Evolutionary conservation across 2,888 invertebrate genomes (phyloP), one percentile per base, ranked within the genome.

Genomic region (Heterodera filipjevi): DNA sequence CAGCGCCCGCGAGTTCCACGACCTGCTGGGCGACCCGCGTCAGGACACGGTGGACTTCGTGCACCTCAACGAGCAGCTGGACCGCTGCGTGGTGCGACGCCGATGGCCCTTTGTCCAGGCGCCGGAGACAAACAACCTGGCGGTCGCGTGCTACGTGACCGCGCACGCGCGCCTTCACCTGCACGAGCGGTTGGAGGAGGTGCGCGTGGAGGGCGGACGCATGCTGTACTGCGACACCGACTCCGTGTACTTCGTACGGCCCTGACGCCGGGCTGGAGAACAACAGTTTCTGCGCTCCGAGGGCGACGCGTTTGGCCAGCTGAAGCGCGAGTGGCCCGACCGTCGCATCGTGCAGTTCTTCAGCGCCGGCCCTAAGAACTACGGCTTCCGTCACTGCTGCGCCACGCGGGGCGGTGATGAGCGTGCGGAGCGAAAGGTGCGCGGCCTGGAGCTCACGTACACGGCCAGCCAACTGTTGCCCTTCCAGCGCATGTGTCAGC

Each of bases 341-440:
- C 73, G 77, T 0, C 73, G 77, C 19, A 77, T 77, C 46, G 64
- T 77, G 30, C 77, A 77, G 27, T 77, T 77, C 66, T 30, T 77
- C 22, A 27, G 76, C 77, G 77, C 46, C 73, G 77, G 77, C 27
- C 79, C 77, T 6, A 77, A 77, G 33, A 77, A 77, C 77, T 77
- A 77, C 59, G 59, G 59, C n/a, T 79, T 75, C 66, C 59, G 16
- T 6, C 79, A 79, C 32, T 3, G 35, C 32, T 70, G 49, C 3
- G 64, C 49, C 19, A 22, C 59, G 30, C 19, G 16, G 6, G 59
- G 59, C 27, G 46, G 46, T 27, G 16, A 30, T 27, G 27, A 59
- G 27, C 59, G 32, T 5, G 39, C 53, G 72, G 44, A 39, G 72
- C 32, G 35, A 3, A 33, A 49, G n/a, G 59, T 59, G 6, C 32